Percentiles rank a stretch among this genome's conserved stretches.
Evolutionary conservation across 2,113 vertebrate genomes (phyloP).

Genomic region (Grus americana): DNA sequence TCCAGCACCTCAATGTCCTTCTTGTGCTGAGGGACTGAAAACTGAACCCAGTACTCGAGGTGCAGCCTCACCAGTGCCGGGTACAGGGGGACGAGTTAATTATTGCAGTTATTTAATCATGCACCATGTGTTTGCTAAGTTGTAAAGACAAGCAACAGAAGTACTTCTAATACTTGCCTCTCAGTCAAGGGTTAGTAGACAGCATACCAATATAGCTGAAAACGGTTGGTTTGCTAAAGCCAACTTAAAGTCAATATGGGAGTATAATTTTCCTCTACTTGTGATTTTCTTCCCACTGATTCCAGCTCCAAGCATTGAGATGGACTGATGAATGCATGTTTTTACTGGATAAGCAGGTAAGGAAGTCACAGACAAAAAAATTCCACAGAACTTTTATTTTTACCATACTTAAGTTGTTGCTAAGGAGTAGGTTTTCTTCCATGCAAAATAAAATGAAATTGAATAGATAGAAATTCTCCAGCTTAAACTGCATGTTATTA

Average conservation of each 20-base stretch:
- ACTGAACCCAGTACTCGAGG: too few species aligned
- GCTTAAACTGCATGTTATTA: slow-evolving; percentile 40
- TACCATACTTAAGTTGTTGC: not conserved
- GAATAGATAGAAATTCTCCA: not conserved
- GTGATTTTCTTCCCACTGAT: slow-evolving; percentile 10
- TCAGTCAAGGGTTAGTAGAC: not conserved
- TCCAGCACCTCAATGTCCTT: too few species aligned
- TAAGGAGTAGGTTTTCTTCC: slow-evolving; percentile 39
- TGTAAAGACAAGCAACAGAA: not conserved
- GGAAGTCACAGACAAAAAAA: not conserved
- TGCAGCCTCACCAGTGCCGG: too few species aligned
- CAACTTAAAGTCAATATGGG: not conserved
- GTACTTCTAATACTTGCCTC: not conserved
- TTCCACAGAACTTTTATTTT: slow-evolving; percentile 17
- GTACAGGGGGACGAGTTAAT: not conserved
- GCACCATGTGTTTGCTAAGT: not conserved
- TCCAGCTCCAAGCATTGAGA: slow-evolving; percentile 17
- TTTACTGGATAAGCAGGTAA: slow-evolving; percentile 43
- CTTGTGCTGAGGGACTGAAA: too few species aligned
- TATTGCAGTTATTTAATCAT: not conserved
- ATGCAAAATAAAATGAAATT: slow-evolving; percentile 32
- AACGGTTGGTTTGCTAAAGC: not conserved
- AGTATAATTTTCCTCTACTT: not conserved
- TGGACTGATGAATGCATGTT: slow-evolving; percentile 19
- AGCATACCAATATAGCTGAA: not conserved